Percentiles rank a stretch among this genome's conserved stretches.
phyloP scores from a whole-genome alignment of 2,113 vertebrate genomes.

The Cyanocitta stelleri region DNA sequence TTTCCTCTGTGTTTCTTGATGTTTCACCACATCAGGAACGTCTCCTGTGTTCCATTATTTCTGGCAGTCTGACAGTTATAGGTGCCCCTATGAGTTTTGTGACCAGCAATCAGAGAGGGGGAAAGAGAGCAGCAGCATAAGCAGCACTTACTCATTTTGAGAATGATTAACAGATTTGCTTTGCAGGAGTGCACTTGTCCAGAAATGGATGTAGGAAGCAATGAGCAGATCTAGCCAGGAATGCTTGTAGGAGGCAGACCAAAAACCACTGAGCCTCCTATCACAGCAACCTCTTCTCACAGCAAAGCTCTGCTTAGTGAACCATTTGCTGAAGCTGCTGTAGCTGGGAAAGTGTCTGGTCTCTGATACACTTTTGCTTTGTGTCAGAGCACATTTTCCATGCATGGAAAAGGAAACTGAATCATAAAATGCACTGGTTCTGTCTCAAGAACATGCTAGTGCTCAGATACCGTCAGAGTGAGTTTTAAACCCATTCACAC shows the following conservation, averaged over 20 bases:
- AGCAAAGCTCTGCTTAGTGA: not conserved
- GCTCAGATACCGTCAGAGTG: not conserved
- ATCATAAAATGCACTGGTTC: not conserved
- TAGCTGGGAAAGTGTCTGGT: not conserved
- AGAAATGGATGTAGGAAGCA: not conserved
- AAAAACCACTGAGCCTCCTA: not conserved
- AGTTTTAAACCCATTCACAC: not conserved
- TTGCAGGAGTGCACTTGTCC: not conserved
- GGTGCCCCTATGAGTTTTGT: not conserved
- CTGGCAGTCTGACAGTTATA: not conserved
- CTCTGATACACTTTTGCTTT: not conserved
- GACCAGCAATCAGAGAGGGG: not conserved
- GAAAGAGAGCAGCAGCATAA: not conserved
- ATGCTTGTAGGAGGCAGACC: not conserved
- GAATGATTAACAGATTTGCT: not conserved
- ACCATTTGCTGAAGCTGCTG: not conserved
- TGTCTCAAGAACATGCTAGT: not conserved
- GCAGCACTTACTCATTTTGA: not conserved
- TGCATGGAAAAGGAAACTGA: not conserved
- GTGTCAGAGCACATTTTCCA: not conserved
- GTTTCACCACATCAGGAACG: not conserved
- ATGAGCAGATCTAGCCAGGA: not conserved
- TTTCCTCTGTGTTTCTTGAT: not conserved
- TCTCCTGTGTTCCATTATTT: not conserved
- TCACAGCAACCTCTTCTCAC: not conserved